These are phyloP conservation scores for Ranitomeya variabilis DNA, from an alignment of 2,113 vertebrate species.

Conservation along the genomic window DNA sequence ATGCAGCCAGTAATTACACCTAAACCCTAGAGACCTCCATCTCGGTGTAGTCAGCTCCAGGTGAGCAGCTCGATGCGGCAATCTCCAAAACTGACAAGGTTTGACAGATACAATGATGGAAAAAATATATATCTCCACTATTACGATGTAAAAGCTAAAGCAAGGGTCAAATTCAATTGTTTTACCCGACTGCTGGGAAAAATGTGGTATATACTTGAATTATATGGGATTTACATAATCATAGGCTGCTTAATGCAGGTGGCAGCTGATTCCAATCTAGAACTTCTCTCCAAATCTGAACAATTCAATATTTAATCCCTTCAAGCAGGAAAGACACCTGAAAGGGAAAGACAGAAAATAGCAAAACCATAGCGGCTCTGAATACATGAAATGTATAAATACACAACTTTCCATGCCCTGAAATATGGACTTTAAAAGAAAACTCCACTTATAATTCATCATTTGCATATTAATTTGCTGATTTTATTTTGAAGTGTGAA, in stretches of 20 bases:
- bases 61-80: background rate
- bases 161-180: background rate
- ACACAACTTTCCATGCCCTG: background rate
- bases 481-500: background rate
- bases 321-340: conserved; percentile 9
- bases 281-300: conserved; percentile 22
- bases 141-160: background rate
- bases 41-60: background rate
- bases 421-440: background rate
- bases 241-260: background rate
- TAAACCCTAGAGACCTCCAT: background rate
- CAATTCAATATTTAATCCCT: conserved; percentile 25
- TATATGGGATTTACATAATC: conserved; percentile 35
- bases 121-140: background rate
- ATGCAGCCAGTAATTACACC: background rate
- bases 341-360: background rate
- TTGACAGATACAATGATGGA: conserved; percentile 12
- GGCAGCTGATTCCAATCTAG: background rate
- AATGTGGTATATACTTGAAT: background rate
- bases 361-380: background rate
- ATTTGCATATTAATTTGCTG: background rate
- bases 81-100: background rate
- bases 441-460: background rate
- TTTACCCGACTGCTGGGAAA: conserved; percentile 10
- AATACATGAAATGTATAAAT: background rate